phyloP scores from a whole-genome alignment of 2,113 vertebrate species.

The Perccottus glenii region DNA sequence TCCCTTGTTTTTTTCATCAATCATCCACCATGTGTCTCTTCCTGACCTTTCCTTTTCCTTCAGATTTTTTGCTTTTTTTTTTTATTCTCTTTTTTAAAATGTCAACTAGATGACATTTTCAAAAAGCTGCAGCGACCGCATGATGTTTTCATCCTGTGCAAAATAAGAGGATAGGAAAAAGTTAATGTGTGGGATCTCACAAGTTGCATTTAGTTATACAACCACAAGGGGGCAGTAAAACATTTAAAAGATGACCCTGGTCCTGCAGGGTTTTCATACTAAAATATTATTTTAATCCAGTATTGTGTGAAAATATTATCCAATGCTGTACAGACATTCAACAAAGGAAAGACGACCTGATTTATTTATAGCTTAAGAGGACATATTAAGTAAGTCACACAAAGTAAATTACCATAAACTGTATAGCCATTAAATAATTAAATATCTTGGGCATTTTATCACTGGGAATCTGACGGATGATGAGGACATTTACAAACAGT shows the following conservation, averaged over 20 bases:
- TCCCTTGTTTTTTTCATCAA: constrained; percentile 10
- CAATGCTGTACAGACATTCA: no score
- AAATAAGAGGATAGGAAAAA: constrained; percentile 21
- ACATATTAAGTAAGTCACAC: no score
- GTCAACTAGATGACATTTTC: constrained; percentile 92
- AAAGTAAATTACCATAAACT: no score
- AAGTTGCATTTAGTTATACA: constrained; percentile 39
- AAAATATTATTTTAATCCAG: no score
- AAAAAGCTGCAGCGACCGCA: constrained; percentile 95
- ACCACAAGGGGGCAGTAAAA: constrained; percentile 63
- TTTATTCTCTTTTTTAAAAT: not conserved
- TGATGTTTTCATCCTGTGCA: constrained; percentile 94
- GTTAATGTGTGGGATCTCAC: constrained; percentile 7
- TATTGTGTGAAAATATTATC: no score
- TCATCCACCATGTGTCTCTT: not conserved
- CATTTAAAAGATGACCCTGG: constrained; percentile 4
- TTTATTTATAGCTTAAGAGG: no score
- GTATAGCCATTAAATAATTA: no score
- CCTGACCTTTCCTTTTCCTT: not conserved
- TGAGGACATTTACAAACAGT: no score
- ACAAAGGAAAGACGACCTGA: no score
- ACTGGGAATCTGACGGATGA: no score
- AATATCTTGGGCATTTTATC: no score
- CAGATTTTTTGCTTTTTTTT: constrained; percentile 14
- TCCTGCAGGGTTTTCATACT: no score